Evolutionary conservation across 2,888 invertebrate species (phyloP).

Genomic region (Polietes domitor): DNA sequence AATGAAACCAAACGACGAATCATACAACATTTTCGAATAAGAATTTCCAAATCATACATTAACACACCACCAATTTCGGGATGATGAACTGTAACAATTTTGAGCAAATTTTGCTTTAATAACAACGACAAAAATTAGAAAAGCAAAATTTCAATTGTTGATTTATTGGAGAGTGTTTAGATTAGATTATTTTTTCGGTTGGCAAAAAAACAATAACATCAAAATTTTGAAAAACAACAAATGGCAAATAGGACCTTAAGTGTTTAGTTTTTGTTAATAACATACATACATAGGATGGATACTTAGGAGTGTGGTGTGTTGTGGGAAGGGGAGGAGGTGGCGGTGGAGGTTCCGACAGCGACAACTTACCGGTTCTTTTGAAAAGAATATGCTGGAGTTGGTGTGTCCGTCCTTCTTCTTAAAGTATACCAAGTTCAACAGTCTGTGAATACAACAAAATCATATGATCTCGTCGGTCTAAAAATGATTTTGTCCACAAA

Average conservation of each 20-base stretch:
- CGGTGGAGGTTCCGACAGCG: background rate
- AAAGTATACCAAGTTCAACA: background rate
- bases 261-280: slow-evolving; percentile 41
- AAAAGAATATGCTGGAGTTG: slow-evolving; percentile 22
- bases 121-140: slow-evolving; percentile 23
- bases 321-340: background rate
- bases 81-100: slow-evolving; percentile 41
- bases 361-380: slow-evolving; percentile 56
- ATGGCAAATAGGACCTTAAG: slow-evolving; percentile 65
- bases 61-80: background rate
- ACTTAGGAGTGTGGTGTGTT: too few species aligned
- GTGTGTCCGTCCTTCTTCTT: background rate
- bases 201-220: background rate
- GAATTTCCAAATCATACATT: background rate
- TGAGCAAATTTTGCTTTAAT: slow-evolving; percentile 39
- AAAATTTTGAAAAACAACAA: slow-evolving; percentile 50
- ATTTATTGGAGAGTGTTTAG: slow-evolving; percentile 15
- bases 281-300: slow-evolving; percentile 4
- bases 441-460: slow-evolving; percentile 11
- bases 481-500: slow-evolving; percentile 12
- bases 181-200: background rate
- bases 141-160: slow-evolving; percentile 50
- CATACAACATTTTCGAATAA: slow-evolving; percentile 20
- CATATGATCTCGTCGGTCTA: background rate
- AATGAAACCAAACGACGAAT: slow-evolving; percentile 59